A percentile compares a stretch with the other conserved stretches of the same genome.
These are phyloP conservation scores for Accipiter virgatus DNA, from an alignment of 2,113 vertebrate genomes.

Conservation along the genomic window DNA sequence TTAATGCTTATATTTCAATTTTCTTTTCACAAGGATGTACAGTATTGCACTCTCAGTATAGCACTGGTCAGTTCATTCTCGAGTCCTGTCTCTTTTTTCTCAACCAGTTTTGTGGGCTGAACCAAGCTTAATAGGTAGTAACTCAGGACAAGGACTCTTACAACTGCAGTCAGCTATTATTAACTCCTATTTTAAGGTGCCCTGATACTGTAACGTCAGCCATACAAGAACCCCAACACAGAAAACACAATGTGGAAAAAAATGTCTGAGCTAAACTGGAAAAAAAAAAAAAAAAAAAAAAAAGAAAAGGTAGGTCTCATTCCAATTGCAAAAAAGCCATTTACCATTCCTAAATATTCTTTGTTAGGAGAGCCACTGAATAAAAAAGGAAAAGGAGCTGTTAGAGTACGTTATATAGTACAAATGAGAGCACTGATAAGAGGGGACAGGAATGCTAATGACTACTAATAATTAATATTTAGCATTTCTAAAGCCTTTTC, in stretches of 20 bases:
- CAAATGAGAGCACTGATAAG: slow-evolving; percentile 22
- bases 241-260: background rate
- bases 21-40: background rate
- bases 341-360: background rate
- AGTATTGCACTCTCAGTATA: background rate
- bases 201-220: background rate
- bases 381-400: background rate
- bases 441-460: slow-evolving; percentile 19
- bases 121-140: background rate
- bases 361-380: background rate
- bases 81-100: background rate
- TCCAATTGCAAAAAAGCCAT: background rate
- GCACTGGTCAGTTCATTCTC: background rate
- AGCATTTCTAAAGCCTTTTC: slow-evolving; percentile 53
- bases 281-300: background rate
- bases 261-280: background rate
- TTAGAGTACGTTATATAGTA: background rate
- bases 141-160: background rate
- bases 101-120: background rate
- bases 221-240: background rate
- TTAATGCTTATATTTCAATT: background rate
- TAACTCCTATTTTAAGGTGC: background rate
- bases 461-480: slow-evolving; percentile 50
- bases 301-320: background rate
- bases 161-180: background rate